Conservation (phyloP, 2,888 invertebrate species). For the Piscicola geometra region DNA sequence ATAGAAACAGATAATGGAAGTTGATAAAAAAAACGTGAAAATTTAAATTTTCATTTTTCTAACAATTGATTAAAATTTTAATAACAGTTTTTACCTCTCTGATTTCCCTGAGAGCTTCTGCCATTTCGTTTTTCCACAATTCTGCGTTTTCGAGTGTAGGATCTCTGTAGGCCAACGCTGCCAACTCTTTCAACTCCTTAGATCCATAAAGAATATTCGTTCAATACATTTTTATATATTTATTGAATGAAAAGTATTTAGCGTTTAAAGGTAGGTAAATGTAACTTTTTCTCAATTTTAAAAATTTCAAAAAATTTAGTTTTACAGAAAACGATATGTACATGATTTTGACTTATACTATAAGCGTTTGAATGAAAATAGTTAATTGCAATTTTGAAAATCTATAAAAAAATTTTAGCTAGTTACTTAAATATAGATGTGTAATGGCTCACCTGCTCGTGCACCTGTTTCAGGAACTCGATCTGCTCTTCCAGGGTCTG, state of each 20-base stretch:
- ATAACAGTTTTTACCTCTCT: conserved; percentile 45
- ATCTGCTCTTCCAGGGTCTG: conserved; percentile 59
- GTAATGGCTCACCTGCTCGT: conserved; percentile 55
- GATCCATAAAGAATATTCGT: too few relatives aligned
- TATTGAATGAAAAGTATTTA: too few relatives aligned
- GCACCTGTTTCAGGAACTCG: conserved; percentile 58
- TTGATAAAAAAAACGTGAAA: too few relatives aligned
- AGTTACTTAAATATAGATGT: not conserved
- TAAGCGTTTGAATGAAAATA: not conserved
- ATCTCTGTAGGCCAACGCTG: conserved; percentile 58
- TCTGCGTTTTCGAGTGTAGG: conserved; percentile 60
- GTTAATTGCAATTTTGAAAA: not conserved
- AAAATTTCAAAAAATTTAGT: too few relatives aligned
- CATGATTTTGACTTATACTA: not conserved
- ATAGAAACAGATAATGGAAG: too few relatives aligned
- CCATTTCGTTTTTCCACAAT: conserved; percentile 60
- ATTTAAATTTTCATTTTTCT: not conserved
- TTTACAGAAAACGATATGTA: too few relatives aligned
- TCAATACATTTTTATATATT: too few relatives aligned
- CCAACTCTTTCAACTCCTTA: conserved; percentile 59
- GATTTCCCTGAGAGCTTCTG: conserved; percentile 58
- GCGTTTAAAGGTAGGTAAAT: too few relatives aligned
- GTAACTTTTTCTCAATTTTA: too few relatives aligned
- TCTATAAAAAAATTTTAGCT: not conserved
- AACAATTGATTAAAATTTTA: not conserved